A percentile compares a stretch with the other conserved stretches of the same genome.
Conservation (phyloP, 2,888 invertebrate genomes). For the Dilophus febrilis region DNA sequence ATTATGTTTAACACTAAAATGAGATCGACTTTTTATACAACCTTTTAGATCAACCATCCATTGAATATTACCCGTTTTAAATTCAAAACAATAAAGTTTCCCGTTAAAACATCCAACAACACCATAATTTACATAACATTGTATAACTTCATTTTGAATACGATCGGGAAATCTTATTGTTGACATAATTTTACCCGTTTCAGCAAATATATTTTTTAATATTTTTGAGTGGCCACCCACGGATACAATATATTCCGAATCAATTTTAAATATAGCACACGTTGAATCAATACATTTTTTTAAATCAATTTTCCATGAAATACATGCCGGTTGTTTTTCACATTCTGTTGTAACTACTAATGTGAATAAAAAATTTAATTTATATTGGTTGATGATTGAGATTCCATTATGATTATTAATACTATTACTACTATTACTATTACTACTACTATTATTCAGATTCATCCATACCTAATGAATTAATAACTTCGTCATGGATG, state of each 20-base stretch:
- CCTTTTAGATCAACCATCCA: constrained; percentile 40
- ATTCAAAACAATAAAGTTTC: constrained; percentile 44
- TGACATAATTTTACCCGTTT: constrained; percentile 35
- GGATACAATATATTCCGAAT: constrained; percentile 27
- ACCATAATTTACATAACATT: constrained; percentile 32
- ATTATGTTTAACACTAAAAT: constrained; percentile 38
- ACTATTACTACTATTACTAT: no score
- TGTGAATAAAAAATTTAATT: no score
- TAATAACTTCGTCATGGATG: no score
- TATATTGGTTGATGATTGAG: no score
- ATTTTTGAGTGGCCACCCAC: constrained; percentile 62
- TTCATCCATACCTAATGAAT: no score
- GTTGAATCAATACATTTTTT: constrained; percentile 73
- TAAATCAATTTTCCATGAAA: constrained; percentile 34
- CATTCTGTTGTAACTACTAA: no score
- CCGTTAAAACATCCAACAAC: constrained; percentile 67
- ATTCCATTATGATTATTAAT: no score
- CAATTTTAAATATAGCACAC: constrained; percentile 36
- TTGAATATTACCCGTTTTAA: constrained; percentile 32
- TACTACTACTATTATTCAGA: no score
- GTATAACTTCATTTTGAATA: constrained; percentile 49
- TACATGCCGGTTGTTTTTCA: no score
- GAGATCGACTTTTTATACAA: constrained; percentile 26
- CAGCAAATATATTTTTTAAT: constrained; percentile 40
- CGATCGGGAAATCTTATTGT: constrained; percentile 41